phyloP scores from a whole-genome alignment of 2,113 vertebrate species.

The Ia io region DNA sequence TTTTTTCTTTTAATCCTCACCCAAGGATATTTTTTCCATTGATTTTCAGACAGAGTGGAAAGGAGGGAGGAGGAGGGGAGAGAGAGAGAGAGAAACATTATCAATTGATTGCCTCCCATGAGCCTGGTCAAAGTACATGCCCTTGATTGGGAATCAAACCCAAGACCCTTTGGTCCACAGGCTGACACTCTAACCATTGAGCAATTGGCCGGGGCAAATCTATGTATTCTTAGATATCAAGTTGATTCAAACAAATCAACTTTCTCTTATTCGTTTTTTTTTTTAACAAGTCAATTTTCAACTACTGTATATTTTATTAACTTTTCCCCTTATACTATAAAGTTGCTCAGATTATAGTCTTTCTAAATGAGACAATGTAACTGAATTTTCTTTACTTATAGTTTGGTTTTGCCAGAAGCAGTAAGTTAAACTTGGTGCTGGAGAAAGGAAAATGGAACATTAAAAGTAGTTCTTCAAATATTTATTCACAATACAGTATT shows the following conservation, averaged over 20 bases:
- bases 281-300: background rate
- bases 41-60: too few species aligned
- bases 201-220: background rate
- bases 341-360: conserved; percentile 2
- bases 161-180: too few species aligned
- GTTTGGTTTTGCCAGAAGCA: background rate
- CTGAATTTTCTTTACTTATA: conserved; percentile 27
- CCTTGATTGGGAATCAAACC: too few species aligned
- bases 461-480: background rate
- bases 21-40: too few species aligned
- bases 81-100: too few species aligned
- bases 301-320: background rate
- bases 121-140: too few species aligned
- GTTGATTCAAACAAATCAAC: background rate
- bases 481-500: background rate
- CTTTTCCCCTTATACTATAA: background rate
- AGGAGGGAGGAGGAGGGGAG: too few species aligned
- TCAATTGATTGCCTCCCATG: too few species aligned
- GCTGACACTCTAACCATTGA: too few species aligned
- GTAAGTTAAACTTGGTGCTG: background rate
- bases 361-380: conserved; percentile 13
- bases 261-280: background rate
- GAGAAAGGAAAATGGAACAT: conserved; percentile 13
- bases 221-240: background rate
- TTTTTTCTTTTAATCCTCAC: background rate